phyloP scores from a whole-genome alignment of 2,113 vertebrate genomes.

The Camelus dromedarius region DNA sequence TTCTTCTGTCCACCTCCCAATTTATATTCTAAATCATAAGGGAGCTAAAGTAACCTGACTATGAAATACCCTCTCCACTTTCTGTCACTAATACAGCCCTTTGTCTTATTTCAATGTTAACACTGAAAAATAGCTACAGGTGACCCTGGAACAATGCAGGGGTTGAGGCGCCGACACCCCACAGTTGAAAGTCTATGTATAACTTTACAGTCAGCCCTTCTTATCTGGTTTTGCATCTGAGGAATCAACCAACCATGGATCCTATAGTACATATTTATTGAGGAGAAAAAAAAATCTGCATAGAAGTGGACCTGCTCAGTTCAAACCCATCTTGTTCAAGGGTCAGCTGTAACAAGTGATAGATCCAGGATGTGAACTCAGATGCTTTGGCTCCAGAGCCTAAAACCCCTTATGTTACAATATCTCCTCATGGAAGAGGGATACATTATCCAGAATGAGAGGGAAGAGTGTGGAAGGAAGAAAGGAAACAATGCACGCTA shows the following conservation, averaged over 20 bases:
- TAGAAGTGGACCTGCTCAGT: background rate
- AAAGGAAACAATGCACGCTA: background rate
- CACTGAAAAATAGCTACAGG: background rate
- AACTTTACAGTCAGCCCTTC: background rate
- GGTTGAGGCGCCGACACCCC: background rate
- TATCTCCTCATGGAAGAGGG: background rate
- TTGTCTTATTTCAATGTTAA: background rate
- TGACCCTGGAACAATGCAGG: no score
- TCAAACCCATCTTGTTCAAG: background rate
- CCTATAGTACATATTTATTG: background rate
- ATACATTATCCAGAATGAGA: background rate
- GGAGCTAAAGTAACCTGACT: background rate
- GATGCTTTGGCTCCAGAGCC: background rate
- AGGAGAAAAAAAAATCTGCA: background rate
- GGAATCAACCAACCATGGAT: background rate
- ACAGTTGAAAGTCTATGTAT: background rate
- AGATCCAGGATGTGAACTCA: background rate
- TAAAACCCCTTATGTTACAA: background rate
- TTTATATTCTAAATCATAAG: background rate
- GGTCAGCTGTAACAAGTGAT: background rate
- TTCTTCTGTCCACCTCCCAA: background rate
- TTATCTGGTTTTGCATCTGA: background rate
- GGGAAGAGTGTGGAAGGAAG: rapidly evolving
- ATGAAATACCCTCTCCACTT: background rate
- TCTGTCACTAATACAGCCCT: background rate